Conservation (phyloP, 2,113 vertebrate genomes). For the Daphoenositta chrysoptera region DNA sequence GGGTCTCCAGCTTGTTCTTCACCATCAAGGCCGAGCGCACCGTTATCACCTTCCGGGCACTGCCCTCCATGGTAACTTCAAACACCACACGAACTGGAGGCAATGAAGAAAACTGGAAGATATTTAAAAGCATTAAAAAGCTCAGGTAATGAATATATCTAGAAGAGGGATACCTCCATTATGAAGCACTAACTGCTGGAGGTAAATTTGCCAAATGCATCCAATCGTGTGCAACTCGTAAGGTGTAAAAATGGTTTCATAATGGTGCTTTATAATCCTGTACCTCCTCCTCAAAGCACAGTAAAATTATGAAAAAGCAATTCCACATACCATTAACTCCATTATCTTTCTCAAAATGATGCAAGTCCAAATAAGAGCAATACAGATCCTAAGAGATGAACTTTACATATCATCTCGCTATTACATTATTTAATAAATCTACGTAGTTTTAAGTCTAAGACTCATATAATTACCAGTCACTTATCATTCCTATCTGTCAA, state of each 20-base stretch:
- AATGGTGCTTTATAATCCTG: background rate
- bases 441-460: background rate
- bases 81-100: conserved; percentile 96
- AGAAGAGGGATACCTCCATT: background rate
- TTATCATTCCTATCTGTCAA: background rate
- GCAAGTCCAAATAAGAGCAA: background rate
- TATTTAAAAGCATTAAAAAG: conserved; percentile 36
- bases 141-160: background rate
- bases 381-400: background rate
- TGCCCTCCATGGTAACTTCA: conserved; percentile 94
- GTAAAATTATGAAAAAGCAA: background rate
- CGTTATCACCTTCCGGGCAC: conserved; percentile 92
- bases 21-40: conserved; percentile 94
- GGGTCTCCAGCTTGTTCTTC: conserved; percentile 88
- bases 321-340: background rate
- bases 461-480: background rate
- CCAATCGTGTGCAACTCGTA: background rate
- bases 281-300: background rate
- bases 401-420: background rate
- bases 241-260: accelerated
- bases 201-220: background rate
- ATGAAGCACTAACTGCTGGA: background rate
- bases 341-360: background rate
- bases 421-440: background rate
- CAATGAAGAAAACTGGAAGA: conserved; percentile 90